These are phyloP conservation scores for Parambassis ranga DNA, from an alignment of 2,797 vertebrate genomes.

Conservation along the genomic window DNA sequence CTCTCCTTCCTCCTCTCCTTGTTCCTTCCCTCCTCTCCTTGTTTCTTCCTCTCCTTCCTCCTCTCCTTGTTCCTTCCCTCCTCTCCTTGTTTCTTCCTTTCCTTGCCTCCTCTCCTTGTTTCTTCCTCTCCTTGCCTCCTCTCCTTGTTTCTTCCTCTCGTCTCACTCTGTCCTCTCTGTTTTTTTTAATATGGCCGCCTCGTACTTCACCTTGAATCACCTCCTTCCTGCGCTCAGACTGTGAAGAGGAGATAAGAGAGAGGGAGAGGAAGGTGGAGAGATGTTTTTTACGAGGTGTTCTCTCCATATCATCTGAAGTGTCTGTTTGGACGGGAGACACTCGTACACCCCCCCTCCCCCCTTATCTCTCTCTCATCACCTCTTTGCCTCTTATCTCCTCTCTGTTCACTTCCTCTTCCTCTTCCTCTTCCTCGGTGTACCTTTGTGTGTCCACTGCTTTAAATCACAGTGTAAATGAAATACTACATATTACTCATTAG, in stretches of 20 bases:
- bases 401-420: not conserved
- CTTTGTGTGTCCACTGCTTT: too few species aligned
- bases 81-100: not conserved
- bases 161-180: not conserved
- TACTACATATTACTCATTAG: too few species aligned
- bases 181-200: conserved; percentile 68
- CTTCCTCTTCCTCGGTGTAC: not conserved
- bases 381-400: conserved; percentile 27
- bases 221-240: conserved; percentile 63
- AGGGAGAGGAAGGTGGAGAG: conserved; percentile 1
- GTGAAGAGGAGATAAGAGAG: conserved; percentile 72
- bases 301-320: conserved; percentile 48
- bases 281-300: conserved; percentile 51
- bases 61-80: too few species aligned
- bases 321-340: conserved; percentile 55
- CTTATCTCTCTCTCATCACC: conserved; percentile 27
- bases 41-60: not conserved
- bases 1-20: not conserved
- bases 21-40: rapidly evolving
- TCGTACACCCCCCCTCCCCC: conserved; percentile 31
- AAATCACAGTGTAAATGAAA: too few species aligned
- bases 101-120: not conserved
- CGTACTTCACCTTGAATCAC: conserved; percentile 74
- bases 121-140: not conserved
- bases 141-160: not conserved